phyloP scores from a whole-genome alignment of 2,888 invertebrate species.

The Drosophila demipolita region DNA sequence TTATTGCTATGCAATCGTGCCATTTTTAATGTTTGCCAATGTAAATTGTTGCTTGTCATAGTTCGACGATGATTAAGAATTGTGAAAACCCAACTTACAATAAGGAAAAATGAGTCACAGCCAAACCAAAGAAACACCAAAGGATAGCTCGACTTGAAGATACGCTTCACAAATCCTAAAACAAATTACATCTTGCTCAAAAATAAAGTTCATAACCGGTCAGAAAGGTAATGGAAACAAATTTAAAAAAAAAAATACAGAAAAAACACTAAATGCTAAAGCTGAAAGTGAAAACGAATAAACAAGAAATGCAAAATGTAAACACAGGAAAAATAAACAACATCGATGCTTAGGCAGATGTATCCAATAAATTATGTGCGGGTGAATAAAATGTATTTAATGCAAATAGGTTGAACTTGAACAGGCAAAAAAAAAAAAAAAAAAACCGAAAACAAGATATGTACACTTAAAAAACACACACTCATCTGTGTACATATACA shows the following conservation, averaged over 20 bases:
- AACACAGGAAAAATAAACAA: conserved; percentile 45
- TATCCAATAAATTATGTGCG: not conserved
- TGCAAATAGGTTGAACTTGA: conserved; percentile 19
- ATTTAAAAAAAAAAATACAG: not conserved
- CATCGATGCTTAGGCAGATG: not conserved
- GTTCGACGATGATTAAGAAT: conserved; percentile 36
- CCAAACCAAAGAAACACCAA: not conserved
- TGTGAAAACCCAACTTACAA: conserved; percentile 35
- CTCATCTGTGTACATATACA: not conserved
- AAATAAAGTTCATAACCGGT: not conserved
- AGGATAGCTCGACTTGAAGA: not conserved
- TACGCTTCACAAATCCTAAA: too few relatives aligned
- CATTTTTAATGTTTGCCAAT: not conserved
- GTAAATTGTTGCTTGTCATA: conserved; percentile 16
- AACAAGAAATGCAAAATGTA: conserved; percentile 28
- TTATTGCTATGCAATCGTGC: not conserved
- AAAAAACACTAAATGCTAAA: conserved; percentile 24
- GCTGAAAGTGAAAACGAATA: conserved; percentile 42
- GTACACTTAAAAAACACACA: not conserved
- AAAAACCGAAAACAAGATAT: not conserved
- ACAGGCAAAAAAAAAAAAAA: not conserved
- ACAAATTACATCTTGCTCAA: not conserved
- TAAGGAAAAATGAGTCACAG: conserved; percentile 29
- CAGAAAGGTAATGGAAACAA: not conserved
- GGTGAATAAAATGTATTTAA: conserved; percentile 24